phyloP scores from a whole-genome alignment of 2,113 vertebrate genomes.

The Camarhynchus parvulus region DNA sequence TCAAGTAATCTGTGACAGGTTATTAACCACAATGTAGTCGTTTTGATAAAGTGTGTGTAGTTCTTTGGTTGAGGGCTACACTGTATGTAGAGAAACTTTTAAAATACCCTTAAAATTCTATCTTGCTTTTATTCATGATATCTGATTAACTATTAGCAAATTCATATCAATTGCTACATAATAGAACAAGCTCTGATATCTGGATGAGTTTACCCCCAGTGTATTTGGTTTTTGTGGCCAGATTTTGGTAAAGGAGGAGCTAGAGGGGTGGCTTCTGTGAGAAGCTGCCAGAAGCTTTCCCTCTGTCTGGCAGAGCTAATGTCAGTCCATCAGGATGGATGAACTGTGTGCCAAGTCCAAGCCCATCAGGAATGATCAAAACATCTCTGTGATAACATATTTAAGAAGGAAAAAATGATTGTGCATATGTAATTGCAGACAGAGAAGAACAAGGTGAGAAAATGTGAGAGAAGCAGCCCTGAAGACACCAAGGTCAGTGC shows the following conservation, averaged over 20 bases:
- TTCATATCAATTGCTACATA: neutral
- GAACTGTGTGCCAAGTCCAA: neutral
- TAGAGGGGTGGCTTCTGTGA: neutral
- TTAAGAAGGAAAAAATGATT: neutral
- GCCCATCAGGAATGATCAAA: neutral
- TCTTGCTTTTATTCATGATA: neutral
- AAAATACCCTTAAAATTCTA: neutral
- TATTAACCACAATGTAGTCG: neutral
- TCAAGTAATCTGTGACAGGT: neutral
- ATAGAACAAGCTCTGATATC: neutral
- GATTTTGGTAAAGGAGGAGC: neutral
- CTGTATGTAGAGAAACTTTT: neutral
- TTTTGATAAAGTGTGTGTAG: neutral
- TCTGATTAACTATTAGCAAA: neutral
- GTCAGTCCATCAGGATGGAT: fast-evolving
- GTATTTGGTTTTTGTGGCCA: neutral
- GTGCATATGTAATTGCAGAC: fast-evolving
- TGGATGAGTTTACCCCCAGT: neutral
- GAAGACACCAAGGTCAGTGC: neutral
- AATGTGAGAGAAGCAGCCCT: neutral
- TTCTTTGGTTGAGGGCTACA: neutral
- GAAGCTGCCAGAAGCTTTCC: neutral
- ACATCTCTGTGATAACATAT: neutral
- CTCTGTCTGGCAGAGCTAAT: neutral
- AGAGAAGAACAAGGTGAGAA: neutral